A percentile compares a stretch with the other conserved stretches of the same genome.
Conservation (phyloP, 2,113 vertebrate species). For the Nettapus auritus region DNA sequence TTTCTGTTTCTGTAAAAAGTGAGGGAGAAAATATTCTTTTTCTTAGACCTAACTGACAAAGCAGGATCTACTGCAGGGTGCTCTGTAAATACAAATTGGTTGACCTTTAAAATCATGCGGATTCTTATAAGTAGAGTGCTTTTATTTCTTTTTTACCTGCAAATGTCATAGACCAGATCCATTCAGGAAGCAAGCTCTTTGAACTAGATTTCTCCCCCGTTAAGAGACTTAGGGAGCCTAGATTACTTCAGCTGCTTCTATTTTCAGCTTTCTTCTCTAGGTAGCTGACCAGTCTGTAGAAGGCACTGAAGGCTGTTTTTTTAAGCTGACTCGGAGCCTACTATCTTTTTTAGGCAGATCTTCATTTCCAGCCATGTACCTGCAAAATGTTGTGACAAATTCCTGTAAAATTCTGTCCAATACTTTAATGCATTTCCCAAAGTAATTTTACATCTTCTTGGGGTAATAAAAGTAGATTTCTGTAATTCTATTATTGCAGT, state of each 20-base stretch:
- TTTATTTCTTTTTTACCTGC: not conserved
- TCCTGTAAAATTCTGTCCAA: not conserved
- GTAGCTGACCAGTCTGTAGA: not conserved
- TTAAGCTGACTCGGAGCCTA: not conserved
- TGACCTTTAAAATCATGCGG: not conserved
- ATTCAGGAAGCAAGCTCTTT: not conserved
- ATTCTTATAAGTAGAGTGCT: not conserved
- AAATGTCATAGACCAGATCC: not conserved
- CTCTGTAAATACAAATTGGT: not conserved
- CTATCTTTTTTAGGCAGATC: not conserved
- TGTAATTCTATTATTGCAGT: not conserved
- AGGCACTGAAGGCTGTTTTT: not conserved
- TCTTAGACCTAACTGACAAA: not conserved
- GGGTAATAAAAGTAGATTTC: not conserved
- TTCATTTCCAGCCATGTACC: not conserved
- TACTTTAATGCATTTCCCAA: not conserved
- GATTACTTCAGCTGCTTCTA: not conserved
- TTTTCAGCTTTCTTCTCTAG: not conserved
- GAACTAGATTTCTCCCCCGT: not conserved
- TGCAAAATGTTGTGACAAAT: not conserved
- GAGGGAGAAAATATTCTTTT: not conserved
- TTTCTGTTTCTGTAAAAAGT: not conserved
- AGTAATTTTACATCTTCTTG: not conserved
- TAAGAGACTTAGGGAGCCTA: not conserved
- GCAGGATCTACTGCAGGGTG: not conserved